These are phyloP conservation scores for Gallinago nigripennis DNA, from an alignment of 2,797 vertebrate species.

Conservation along the genomic window DNA sequence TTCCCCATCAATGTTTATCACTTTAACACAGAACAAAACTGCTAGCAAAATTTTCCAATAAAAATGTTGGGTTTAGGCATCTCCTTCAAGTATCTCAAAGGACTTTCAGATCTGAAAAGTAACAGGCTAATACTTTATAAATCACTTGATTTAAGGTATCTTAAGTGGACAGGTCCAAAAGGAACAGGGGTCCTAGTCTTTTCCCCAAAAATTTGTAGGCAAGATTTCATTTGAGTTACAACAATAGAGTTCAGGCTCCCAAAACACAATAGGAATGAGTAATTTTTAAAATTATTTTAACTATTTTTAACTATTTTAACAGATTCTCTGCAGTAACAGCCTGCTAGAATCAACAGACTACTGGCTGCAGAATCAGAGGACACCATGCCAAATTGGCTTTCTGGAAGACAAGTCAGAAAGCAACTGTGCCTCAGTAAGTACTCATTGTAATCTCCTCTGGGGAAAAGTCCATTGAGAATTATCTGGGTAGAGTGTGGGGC, in stretches of 20 bases:
- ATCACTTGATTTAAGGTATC: not conserved
- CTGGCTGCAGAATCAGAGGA: constrained; percentile 93
- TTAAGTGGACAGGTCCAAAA: not conserved
- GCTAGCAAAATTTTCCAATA: not conserved
- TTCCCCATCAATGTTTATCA: not conserved
- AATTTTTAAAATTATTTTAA: constrained; percentile 1
- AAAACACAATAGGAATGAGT: not conserved
- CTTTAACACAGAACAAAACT: not conserved
- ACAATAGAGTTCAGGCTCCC: not conserved
- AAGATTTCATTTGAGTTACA: not conserved
- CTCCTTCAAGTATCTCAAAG: not conserved
- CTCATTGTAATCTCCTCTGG: not conserved
- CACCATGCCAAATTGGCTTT: constrained; percentile 89
- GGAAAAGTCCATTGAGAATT: not conserved
- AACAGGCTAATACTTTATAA: not conserved
- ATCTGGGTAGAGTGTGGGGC: not conserved
- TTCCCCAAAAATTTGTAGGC: not conserved
- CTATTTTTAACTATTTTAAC: constrained; percentile 63
- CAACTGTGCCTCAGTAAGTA: constrained; percentile 90
- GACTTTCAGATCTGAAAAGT: not conserved
- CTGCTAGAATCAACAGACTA: constrained; percentile 92
- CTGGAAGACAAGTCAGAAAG: constrained; percentile 87
- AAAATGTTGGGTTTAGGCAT: not conserved
- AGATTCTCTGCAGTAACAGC: constrained; percentile 92
- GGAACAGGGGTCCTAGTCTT: not conserved